A percentile compares a stretch with the other conserved stretches of the same genome.
These are phyloP conservation scores for Hemaris fuciformis DNA, from an alignment of 2,888 invertebrate species.

Conservation along the genomic window DNA sequence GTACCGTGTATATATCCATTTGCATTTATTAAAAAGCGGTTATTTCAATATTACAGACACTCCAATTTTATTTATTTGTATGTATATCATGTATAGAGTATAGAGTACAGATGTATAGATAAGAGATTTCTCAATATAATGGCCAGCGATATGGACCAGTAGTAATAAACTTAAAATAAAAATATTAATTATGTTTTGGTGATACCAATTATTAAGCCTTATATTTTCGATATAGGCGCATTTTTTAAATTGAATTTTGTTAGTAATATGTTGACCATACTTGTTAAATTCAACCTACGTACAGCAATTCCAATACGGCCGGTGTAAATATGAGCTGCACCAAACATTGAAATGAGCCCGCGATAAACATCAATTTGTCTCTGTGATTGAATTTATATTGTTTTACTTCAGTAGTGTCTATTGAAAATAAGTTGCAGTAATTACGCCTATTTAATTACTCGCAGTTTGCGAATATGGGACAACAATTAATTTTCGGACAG, in stretches of 20 bases:
- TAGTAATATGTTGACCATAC: background rate
- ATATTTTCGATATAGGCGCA: background rate
- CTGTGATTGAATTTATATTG: slow-evolving; percentile 33
- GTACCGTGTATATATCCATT: too few species aligned
- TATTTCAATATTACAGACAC: too few species aligned
- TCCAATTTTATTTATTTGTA: too few species aligned
- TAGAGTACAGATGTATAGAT: too few species aligned
- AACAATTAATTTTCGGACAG: background rate
- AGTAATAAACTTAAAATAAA: too few species aligned
- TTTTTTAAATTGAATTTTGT: background rate
- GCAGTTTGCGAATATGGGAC: background rate
- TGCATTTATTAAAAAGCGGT: too few species aligned
- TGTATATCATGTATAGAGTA: too few species aligned
- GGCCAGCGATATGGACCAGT: too few species aligned
- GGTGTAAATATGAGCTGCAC: slow-evolving; percentile 32
- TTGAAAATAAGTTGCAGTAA: slow-evolving; percentile 18
- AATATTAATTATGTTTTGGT: too few species aligned
- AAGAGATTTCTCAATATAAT: too few species aligned
- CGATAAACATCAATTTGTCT: slow-evolving; percentile 33
- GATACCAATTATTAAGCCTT: too few species aligned
- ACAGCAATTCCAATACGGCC: slow-evolving; percentile 25
- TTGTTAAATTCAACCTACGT: background rate
- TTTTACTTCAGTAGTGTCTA: slow-evolving; percentile 20
- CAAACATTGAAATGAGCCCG: slow-evolving; percentile 28
- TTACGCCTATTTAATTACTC: slow-evolving; percentile 1